Conservation (phyloP, 2,113 vertebrate species). For the Agelaius tricolor region DNA sequence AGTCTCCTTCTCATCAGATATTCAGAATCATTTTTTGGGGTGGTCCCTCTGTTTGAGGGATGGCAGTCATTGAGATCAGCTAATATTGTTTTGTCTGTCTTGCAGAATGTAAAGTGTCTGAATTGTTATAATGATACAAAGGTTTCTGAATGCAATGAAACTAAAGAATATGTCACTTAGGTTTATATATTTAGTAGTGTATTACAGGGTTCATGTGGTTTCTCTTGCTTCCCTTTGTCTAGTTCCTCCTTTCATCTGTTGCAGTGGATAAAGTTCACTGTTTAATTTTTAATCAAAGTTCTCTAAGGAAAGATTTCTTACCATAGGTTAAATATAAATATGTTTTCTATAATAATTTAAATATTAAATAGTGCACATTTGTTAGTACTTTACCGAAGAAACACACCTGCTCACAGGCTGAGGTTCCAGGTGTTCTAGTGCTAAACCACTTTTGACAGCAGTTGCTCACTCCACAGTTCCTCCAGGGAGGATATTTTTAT, state of each 20-base stretch:
- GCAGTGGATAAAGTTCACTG: background rate
- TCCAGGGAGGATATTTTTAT: background rate
- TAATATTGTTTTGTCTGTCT: background rate
- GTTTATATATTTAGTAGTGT: background rate
- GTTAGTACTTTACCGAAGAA: background rate
- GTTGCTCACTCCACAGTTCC: background rate
- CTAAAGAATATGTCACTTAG: background rate
- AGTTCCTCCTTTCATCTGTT: background rate
- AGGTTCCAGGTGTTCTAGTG: background rate
- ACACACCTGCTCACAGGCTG: background rate
- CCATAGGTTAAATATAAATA: background rate
- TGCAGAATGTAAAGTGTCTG: background rate
- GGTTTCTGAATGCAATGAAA: background rate
- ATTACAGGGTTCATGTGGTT: background rate
- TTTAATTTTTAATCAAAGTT: background rate
- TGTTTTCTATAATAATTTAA: background rate
- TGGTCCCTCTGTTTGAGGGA: background rate
- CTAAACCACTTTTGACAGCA: background rate
- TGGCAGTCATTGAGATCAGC: background rate
- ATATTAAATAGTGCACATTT: background rate
- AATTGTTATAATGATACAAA: background rate
- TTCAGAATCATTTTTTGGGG: background rate
- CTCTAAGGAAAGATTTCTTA: background rate
- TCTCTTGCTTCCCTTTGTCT: background rate
- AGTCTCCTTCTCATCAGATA: background rate